Evolutionary conservation across 2,888 invertebrate genomes (phyloP).

Genomic region (Linyphia triangularis): DNA sequence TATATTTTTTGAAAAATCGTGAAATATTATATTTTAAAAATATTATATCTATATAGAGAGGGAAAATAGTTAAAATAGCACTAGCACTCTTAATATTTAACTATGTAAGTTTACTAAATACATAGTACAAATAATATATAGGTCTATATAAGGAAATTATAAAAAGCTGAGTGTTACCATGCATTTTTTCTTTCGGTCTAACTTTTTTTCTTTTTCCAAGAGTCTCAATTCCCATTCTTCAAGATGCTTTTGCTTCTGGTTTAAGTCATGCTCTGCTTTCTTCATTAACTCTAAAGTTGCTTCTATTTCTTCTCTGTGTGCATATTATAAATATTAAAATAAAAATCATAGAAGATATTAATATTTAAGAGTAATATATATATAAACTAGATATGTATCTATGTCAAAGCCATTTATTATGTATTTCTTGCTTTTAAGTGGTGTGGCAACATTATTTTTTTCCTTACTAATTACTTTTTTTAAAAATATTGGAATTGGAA

Average conservation of each 20-base stretch:
- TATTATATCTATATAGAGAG: too few relatives aligned
- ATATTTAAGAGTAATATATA: not conserved
- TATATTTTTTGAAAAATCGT: too few relatives aligned
- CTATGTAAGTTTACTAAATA: too few relatives aligned
- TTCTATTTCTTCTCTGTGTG: constrained; percentile 79
- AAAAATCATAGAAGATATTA: not conserved
- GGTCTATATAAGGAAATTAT: too few relatives aligned
- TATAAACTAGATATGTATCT: not conserved
- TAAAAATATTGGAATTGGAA: too few relatives aligned
- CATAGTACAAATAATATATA: too few relatives aligned
- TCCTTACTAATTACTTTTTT: too few relatives aligned
- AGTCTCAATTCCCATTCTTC: constrained; percentile 79
- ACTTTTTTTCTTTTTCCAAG: constrained; percentile 76
- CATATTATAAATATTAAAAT: not conserved
- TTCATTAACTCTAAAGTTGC: constrained; percentile 79
- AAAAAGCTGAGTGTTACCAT: constrained; percentile 64
- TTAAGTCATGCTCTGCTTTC: constrained; percentile 79
- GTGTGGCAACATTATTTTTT: too few relatives aligned
- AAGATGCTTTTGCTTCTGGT: constrained; percentile 79
- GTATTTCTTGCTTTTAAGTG: too few relatives aligned
- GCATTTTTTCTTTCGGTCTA: constrained; percentile 75
- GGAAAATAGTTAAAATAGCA: too few relatives aligned
- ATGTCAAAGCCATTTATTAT: not conserved
- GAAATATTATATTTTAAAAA: too few relatives aligned
- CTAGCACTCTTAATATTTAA: too few relatives aligned